Base-by-base conservation (phyloP, 1,140 invertebrate genomes). In the Eriocheir sinensis region DNA sequence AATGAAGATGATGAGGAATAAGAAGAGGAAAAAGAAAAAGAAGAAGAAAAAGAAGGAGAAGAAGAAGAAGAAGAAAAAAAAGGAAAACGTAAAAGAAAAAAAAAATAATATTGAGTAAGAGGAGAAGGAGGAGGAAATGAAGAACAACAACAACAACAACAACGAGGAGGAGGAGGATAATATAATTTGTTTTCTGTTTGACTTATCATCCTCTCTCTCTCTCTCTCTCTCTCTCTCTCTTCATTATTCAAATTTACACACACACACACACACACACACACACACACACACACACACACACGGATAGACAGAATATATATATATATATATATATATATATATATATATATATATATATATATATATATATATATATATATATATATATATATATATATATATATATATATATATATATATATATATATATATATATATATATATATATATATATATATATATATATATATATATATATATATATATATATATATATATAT, bases 371-470 rank as follows among this genome's bases (percentile, higher is more conserved):
- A 38, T 88, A 38, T 88, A 4, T 48, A 44, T 89, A 44, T 48
- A 44, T 89, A 44, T 48, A 44, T 89, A 44, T 8, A 89, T 89
- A 89, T 1, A 89, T 44, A 89, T 89, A 44, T 89, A 3, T 89
- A 89, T 89, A 44, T 44, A 44, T 89, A 89, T 44, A 89, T 89
- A 44, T 44, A 89, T 89, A 44, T 89, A 0, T 88, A 88, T 88
- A 88, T 88, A 38, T 88, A 88, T 38, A 38, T 88, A 88, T 88
- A 38, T 32, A 32, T 38, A 15, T 88, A 8, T 88, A n/a, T n/a
- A n/a, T n/a, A n/a, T n/a, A n/a, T n/a, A n/a, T n/a, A n/a, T n/a
- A n/a, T n/a, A n/a, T n/a, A n/a, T n/a, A n/a, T n/a, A n/a, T n/a
- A n/a, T n/a, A n/a, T n/a, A n/a, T n/a, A n/a, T n/a, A n/a, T n/a